Conservation (phyloP, 2,797 vertebrate species). For the Urosaurus nigricauda region DNA sequence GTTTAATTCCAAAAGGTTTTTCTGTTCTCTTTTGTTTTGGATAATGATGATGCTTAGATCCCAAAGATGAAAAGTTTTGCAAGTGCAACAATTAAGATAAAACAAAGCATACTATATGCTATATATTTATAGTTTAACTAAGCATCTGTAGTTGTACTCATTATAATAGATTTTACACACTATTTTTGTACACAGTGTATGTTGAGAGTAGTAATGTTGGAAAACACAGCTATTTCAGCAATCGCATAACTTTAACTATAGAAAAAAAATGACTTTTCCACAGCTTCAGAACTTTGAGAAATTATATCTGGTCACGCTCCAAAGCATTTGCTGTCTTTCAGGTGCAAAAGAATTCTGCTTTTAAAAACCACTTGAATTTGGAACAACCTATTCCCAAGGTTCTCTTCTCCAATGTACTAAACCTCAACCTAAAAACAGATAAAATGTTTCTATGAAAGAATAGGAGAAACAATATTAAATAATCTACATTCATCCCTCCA, state of each 20-base stretch:
- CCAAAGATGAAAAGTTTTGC: neutral
- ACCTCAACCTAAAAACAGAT: neutral
- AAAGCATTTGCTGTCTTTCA: neutral
- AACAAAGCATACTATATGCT: too few species aligned
- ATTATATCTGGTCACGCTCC: neutral
- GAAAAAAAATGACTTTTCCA: too few species aligned
- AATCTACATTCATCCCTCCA: too few species aligned
- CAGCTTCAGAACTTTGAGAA: neutral
- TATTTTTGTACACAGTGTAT: neutral
- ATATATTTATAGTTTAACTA: neutral
- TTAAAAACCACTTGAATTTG: neutral
- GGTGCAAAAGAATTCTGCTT: neutral
- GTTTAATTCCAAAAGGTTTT: neutral
- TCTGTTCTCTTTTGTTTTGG: neutral
- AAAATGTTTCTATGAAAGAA: neutral
- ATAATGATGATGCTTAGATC: neutral
- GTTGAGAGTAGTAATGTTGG: neutral
- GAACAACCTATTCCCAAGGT: neutral
- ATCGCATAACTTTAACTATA: neutral
- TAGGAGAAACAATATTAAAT: neutral
- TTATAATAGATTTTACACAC: neutral
- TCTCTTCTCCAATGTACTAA: neutral
- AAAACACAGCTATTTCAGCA: neutral
- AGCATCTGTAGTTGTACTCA: neutral
- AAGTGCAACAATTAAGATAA: too few species aligned